Evolutionary conservation across 2,797 vertebrate species (phyloP), one percentile per base, ranked within the genome.

Genomic region (Aulostomus chinensis): DNA sequence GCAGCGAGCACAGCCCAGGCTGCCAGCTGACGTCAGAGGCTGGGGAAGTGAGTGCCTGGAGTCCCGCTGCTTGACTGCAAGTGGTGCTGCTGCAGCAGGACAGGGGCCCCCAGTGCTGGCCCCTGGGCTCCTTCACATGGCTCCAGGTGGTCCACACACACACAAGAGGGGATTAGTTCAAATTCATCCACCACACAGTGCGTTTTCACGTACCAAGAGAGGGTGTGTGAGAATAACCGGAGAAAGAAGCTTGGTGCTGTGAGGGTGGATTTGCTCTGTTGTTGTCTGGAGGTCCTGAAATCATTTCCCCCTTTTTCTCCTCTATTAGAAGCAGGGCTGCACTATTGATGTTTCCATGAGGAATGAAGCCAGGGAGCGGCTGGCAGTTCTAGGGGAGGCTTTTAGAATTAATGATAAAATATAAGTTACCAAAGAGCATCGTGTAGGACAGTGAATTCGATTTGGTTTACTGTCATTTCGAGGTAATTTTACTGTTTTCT

Each of bases 21-120:
- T 88, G 93, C 89, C 86, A 81, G 88, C 87, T 93, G 89, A 92
- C 93, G 93, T 95, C 93, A 94, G 89, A 86, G 93, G 88, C 85
- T 85, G 74, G 86, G 89, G 88, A 90, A 89, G 86, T 88, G 84
- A 74, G 84, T 39, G 87, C 78, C 73, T 85, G 89, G 86, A 89
- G 86, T 87, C 85, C 81, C 86, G 86, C 79, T 79, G 85, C 50
- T 57, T 29, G 80, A 74, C 83, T 73, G 85, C 57, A 55, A 78
- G 83, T 63, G 80, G 85, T 81, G 84, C 81, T 81, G 81, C 80
- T 76, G 81, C 68, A 55, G 35, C 58, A 38, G 60, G 48, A 54
- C 58, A 4, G 54, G 57, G 40, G 49, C 42, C 58, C 38, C 43
- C 33, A 6, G 32, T 13, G 51, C 37, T 21, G 33, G 58, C 58